These are phyloP conservation scores for Acipenser ruthenus DNA, from an alignment of 2,797 vertebrate species.

Conservation along the genomic window DNA sequence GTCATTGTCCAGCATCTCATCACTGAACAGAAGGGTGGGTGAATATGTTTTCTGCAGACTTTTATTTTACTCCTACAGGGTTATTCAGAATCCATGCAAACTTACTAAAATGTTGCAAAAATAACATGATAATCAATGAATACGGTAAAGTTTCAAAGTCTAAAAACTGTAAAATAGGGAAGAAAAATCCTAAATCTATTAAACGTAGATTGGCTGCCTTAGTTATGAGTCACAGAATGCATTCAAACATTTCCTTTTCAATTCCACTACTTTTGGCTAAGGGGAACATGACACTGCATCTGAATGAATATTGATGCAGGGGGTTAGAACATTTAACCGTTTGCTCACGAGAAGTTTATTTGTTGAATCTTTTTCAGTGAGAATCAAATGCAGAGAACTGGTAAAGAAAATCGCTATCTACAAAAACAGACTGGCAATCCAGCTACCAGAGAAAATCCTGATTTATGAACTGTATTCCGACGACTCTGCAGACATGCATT, in stretches of 20 bases:
- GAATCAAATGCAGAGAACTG: slow-evolving; percentile 91
- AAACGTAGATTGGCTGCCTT: no score
- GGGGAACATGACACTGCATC: no score
- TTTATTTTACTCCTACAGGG: neutral
- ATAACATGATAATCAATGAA: neutral
- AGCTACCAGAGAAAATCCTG: slow-evolving; percentile 92
- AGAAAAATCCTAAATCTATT: no score
- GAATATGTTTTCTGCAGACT: neutral
- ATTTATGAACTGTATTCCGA: slow-evolving; percentile 86
- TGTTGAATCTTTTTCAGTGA: slow-evolving; percentile 55
- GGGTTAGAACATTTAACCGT: no score
- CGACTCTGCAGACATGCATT: slow-evolving; percentile 88
- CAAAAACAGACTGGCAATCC: slow-evolving; percentile 93
- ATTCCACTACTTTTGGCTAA: no score
- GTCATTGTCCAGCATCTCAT: slow-evolving; percentile 97
- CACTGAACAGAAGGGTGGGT: slow-evolving; percentile 88
- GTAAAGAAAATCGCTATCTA: slow-evolving; percentile 99
- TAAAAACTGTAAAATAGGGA: no score
- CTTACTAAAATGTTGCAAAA: neutral
- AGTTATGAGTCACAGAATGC: no score
- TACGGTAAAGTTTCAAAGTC: neutral
- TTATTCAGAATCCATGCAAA: neutral
- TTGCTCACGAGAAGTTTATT: no score
- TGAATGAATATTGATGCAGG: no score
- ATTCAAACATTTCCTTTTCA: no score